Percentiles rank a stretch among this genome's conserved stretches.
These are phyloP conservation scores for Micronycteris hirsuta DNA, from an alignment of 2,113 vertebrate species.

Conservation along the genomic window DNA sequence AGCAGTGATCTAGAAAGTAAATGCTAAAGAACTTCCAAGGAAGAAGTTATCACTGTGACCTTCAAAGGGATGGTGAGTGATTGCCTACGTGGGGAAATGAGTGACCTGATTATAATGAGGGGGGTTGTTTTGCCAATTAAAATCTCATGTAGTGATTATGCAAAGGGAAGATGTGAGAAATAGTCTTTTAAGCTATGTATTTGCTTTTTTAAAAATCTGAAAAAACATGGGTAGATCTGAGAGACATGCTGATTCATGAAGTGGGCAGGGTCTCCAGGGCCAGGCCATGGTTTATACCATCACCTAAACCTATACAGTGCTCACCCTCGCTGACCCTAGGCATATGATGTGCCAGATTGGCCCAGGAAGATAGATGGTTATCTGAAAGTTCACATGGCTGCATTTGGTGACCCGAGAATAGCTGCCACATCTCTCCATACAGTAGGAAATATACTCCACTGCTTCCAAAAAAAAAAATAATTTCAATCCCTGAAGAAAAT, in stretches of 20 bases:
- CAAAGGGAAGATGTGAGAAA: background rate
- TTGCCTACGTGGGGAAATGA: background rate
- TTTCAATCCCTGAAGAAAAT: conserved; percentile 31
- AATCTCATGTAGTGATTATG: background rate
- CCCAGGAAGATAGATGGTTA: background rate
- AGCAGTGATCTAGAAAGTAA: background rate
- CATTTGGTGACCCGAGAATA: background rate
- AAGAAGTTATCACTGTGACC: background rate
- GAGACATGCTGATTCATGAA: background rate
- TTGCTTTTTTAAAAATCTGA: background rate
- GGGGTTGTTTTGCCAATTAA: background rate
- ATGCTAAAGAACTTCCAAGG: background rate
- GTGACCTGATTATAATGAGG: background rate
- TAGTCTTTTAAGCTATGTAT: background rate
- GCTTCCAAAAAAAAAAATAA: background rate
- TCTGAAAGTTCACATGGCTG: background rate
- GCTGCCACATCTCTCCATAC: background rate
- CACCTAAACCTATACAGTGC: background rate
- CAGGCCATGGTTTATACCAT: background rate
- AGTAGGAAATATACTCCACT: background rate
- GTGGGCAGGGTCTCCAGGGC: background rate
- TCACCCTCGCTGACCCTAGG: background rate
- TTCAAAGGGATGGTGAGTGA: background rate
- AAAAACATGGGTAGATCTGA: background rate
- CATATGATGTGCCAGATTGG: background rate